Evolutionary conservation across 1,140 invertebrate genomes (phyloP).

Genomic region (Formica selysi): DNA sequence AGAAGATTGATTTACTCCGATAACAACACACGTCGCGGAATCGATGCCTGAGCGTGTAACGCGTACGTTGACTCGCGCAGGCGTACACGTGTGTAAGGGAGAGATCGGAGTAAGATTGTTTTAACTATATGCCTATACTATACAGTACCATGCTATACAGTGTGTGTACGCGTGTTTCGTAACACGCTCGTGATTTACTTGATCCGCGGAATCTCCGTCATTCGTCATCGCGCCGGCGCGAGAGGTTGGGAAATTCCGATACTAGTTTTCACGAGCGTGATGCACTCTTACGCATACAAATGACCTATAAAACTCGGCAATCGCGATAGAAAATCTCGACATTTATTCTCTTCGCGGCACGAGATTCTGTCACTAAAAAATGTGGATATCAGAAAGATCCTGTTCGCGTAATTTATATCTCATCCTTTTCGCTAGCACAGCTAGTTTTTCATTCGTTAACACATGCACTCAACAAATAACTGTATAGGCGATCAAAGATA

Average conservation of each 20-base stretch:
- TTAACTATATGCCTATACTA: no score
- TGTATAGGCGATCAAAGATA: neutral
- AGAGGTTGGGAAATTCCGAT: slow-evolving; percentile 53
- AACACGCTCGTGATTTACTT: slow-evolving; percentile 24
- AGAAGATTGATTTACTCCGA: slow-evolving; percentile 62
- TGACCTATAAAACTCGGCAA: slow-evolving; percentile 14
- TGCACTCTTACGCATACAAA: slow-evolving; percentile 24
- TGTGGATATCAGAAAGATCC: neutral
- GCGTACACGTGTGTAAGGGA: no score
- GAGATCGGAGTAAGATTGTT: slow-evolving; percentile 2
- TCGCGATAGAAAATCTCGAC: slow-evolving; percentile 27
- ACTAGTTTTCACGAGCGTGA: slow-evolving; percentile 39
- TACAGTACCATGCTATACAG: no score
- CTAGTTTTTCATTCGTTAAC: neutral
- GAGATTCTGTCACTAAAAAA: slow-evolving; percentile 18
- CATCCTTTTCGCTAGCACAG: neutral
- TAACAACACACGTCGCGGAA: slow-evolving; percentile 44
- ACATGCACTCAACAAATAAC: neutral
- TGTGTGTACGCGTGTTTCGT: neutral
- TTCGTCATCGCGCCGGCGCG: slow-evolving; percentile 38
- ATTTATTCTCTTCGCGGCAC: neutral
- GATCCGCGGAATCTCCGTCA: slow-evolving; percentile 43
- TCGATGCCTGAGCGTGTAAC: slow-evolving; percentile 14
- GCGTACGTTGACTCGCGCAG: neutral
- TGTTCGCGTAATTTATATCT: slow-evolving; percentile 28